A percentile compares a stretch with the other conserved stretches of the same genome.
Conservation (phyloP, 2,888 invertebrate genomes). For the Idaea biselata region DNA sequence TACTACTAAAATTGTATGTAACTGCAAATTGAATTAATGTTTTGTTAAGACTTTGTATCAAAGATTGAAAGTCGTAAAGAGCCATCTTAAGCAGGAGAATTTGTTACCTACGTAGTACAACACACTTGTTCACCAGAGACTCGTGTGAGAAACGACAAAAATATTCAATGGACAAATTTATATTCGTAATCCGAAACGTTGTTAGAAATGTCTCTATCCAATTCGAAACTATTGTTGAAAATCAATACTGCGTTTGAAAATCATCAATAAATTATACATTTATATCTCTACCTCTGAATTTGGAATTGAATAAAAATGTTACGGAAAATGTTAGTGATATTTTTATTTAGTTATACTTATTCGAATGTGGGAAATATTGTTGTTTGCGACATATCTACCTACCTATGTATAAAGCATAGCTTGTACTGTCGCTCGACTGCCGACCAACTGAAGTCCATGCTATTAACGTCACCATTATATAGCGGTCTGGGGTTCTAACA, state of each 20-base stretch:
- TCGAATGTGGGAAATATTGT: slow-evolving; percentile 26
- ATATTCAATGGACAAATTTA: slow-evolving; percentile 48
- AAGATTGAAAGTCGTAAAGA: not conserved
- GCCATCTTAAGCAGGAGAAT: not conserved
- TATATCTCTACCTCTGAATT: slow-evolving; percentile 39
- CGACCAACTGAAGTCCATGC: no score
- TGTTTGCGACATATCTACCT: not conserved
- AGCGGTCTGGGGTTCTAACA: no score
- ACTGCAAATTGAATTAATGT: no score
- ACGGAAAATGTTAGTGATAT: slow-evolving; percentile 14
- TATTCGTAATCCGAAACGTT: slow-evolving; percentile 41
- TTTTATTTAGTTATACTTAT: slow-evolving; percentile 10
- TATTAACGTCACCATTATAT: no score
- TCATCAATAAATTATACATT: slow-evolving; percentile 48
- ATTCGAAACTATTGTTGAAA: slow-evolving; percentile 45
- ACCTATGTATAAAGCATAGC: not conserved
- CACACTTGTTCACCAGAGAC: slow-evolving; percentile 15
- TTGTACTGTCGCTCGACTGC: no score
- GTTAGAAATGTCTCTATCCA: slow-evolving; percentile 59
- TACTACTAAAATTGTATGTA: no score
- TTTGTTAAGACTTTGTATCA: not conserved
- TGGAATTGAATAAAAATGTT: slow-evolving; percentile 40
- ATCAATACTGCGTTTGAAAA: slow-evolving; percentile 39
- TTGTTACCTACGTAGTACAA: not conserved
- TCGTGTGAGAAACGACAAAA: slow-evolving; percentile 25